phyloP scores from a whole-genome alignment of 2,888 invertebrate genomes.

The Scaptomyza tumidula region DNA sequence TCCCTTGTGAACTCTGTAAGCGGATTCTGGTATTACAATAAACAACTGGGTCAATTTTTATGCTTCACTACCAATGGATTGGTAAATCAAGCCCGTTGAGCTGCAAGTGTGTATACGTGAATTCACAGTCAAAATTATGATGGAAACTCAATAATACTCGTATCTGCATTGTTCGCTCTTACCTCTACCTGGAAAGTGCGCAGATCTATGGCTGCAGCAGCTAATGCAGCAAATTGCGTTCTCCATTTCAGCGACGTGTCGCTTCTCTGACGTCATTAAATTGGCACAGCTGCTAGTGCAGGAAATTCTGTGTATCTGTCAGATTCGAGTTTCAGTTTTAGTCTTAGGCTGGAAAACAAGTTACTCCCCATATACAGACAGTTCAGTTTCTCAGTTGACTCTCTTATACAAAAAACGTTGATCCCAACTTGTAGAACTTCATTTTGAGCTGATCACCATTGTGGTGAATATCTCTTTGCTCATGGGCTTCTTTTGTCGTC shows the following conservation, averaged over 20 bases:
- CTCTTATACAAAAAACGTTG: constrained; percentile 43
- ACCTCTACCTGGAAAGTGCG: constrained; percentile 31
- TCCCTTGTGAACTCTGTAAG: constrained; percentile 1
- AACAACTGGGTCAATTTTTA: constrained; percentile 79
- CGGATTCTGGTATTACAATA: constrained; percentile 32
- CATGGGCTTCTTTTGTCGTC: constrained; percentile 49
- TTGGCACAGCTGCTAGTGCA: constrained; percentile 53
- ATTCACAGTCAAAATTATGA: constrained; percentile 23
- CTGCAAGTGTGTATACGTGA: constrained; percentile 17
- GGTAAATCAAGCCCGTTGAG: constrained; percentile 33
- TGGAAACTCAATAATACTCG: constrained; percentile 37
- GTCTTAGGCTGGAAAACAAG: constrained; percentile 42
- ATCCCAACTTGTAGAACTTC: constrained; percentile 17
- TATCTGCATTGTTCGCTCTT: constrained; percentile 3
- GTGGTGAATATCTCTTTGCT: constrained; percentile 43
- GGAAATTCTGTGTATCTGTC: constrained; percentile 72
- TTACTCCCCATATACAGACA: constrained; percentile 22
- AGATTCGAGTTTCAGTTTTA: constrained; percentile 14
- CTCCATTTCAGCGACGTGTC: constrained; percentile 18
- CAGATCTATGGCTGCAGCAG: constrained; percentile 47
- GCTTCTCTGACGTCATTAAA: constrained; percentile 43
- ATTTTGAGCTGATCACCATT: constrained; percentile 24
- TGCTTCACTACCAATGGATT: constrained; percentile 69
- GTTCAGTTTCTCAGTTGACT: constrained; percentile 7
- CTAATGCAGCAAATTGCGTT: constrained; percentile 46